These are phyloP conservation scores for Lamellibrachia luymesi DNA, from an alignment of 1,140 invertebrate genomes.

Conservation along the genomic window DNA sequence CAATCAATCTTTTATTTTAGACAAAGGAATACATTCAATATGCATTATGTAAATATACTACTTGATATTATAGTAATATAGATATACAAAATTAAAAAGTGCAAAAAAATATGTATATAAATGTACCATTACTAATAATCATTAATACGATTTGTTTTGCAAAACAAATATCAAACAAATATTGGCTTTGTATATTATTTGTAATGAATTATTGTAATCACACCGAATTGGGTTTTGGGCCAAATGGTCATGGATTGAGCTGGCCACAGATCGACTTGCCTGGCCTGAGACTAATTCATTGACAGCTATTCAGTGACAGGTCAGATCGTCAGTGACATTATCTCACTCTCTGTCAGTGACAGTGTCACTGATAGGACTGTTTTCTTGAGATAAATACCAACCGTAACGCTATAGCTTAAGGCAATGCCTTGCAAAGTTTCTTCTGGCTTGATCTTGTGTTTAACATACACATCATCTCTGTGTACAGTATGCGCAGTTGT, in stretches of 20 bases:
- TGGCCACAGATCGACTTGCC: background rate
- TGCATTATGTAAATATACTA: too few species aligned
- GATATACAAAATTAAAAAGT: too few species aligned
- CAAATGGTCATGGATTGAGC: background rate
- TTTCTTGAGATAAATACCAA: slow-evolving; percentile 60
- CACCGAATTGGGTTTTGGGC: too few species aligned
- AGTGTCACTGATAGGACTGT: background rate
- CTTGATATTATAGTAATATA: too few species aligned
- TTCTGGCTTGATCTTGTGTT: slow-evolving; percentile 73
- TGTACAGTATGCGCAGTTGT: slow-evolving; percentile 72
- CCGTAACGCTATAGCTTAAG: slow-evolving; percentile 86
- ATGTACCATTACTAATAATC: too few species aligned
- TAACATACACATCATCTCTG: slow-evolving; percentile 68
- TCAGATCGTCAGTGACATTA: background rate
- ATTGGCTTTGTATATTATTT: too few species aligned
- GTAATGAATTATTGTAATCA: too few species aligned
- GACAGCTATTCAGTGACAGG: background rate
- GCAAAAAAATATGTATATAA: too few species aligned
- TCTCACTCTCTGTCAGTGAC: background rate
- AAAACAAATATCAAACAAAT: too few species aligned
- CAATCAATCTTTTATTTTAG: too few species aligned
- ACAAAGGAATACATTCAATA: too few species aligned
- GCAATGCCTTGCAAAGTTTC: slow-evolving; percentile 92
- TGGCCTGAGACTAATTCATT: background rate
- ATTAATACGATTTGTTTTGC: too few species aligned